phyloP scores from a whole-genome alignment of 1,140 invertebrate genomes.

The Musca vetustissima region DNA sequence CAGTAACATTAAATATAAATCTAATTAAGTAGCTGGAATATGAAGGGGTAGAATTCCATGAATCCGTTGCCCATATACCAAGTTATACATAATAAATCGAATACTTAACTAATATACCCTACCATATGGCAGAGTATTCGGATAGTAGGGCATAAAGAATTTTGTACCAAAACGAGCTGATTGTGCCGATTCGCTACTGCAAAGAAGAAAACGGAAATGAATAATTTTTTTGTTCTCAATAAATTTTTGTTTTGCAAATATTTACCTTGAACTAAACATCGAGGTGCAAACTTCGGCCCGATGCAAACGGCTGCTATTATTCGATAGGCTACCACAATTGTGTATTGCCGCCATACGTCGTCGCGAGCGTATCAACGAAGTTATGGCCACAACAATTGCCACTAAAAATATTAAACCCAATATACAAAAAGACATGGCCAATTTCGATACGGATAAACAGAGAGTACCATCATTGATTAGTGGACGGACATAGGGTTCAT shows the following conservation, averaged over 20 bases:
- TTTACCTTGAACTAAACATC: constrained; percentile 50
- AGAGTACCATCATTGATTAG: constrained; percentile 54
- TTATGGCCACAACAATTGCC: constrained; percentile 67
- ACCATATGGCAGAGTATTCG: constrained; percentile 50
- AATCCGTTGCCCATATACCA: no score
- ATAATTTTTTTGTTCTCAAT: background rate
- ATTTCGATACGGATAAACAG: constrained; percentile 71
- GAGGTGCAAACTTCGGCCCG: constrained; percentile 49
- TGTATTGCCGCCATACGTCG: constrained; percentile 36
- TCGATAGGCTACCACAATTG: constrained; percentile 28
- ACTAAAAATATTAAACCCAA: constrained; percentile 68
- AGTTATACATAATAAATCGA: no score
- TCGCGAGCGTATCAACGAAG: constrained; percentile 64
- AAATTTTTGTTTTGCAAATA: background rate
- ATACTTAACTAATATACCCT: constrained; percentile 42
- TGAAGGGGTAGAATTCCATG: no score
- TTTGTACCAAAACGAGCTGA: constrained; percentile 51
- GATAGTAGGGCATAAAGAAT: constrained; percentile 53
- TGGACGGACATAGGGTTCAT: constrained; percentile 40
- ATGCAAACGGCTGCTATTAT: constrained; percentile 43
- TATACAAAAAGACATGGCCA: constrained; percentile 70
- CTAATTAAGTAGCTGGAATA: no score
- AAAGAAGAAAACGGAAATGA: constrained; percentile 25
- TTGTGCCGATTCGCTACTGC: constrained; percentile 47
- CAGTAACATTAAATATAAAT: no score